A percentile compares a stretch with the other conserved stretches of the same genome.
These are phyloP conservation scores for Caenorhabditis angaria DNA, from an alignment of 2,888 invertebrate species.

Conservation along the genomic window DNA sequence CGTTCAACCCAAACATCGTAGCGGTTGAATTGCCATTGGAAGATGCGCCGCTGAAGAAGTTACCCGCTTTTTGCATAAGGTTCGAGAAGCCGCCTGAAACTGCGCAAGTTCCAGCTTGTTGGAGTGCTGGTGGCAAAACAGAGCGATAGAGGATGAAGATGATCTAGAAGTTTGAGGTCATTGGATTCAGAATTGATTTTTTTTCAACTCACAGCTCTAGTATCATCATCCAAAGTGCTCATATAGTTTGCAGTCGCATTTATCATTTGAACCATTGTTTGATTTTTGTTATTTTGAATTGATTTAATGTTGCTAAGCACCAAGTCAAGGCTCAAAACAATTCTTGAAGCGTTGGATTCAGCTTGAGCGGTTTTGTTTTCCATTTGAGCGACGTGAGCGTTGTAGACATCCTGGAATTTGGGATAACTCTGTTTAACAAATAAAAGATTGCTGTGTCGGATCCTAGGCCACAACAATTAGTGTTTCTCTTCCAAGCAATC, in stretches of 20 bases:
- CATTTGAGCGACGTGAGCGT: conserved; percentile 22
- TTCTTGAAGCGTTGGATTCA: conserved; percentile 19
- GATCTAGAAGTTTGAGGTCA: conserved; percentile 15
- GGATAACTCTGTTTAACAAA: no score
- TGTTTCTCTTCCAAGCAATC: no score
- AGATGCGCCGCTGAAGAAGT: not conserved
- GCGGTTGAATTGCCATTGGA: not conserved
- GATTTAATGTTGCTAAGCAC: conserved; percentile 35
- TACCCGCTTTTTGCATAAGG: not conserved
- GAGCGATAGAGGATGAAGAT: conserved; percentile 22
- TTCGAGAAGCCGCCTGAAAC: not conserved
- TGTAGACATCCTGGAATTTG: conserved; percentile 11
- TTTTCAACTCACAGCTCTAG: conserved; percentile 15
- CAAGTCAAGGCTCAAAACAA: conserved; percentile 29
- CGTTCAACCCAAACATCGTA: not conserved
- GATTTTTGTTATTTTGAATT: conserved; percentile 25
- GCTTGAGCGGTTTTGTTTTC: conserved; percentile 14
- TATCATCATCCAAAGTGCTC: conserved; percentile 24
- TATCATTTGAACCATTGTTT: conserved; percentile 27
- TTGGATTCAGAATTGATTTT: not conserved
- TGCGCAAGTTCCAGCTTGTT: not conserved
- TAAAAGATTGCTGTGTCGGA: no score
- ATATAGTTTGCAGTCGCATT: conserved; percentile 18
- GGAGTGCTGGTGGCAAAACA: conserved; percentile 22
- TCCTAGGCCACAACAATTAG: no score